These are phyloP conservation scores for Drosophila punjabiensis DNA, from an alignment of 1,140 invertebrate species.

Conservation along the genomic window DNA sequence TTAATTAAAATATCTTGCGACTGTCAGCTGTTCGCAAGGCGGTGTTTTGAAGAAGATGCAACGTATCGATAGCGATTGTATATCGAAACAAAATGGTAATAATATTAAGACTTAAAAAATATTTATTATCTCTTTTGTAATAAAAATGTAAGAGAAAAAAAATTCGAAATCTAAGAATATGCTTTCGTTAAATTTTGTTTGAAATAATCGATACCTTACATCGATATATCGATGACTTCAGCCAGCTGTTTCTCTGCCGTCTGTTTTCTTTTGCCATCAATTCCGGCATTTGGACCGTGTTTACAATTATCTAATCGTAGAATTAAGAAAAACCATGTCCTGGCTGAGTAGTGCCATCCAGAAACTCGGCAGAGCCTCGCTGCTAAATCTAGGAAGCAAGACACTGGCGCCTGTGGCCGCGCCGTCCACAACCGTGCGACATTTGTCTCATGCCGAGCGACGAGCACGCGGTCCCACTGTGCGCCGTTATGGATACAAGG, in stretches of 20 bases:
- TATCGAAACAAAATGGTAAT: not conserved
- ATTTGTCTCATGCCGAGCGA: slow-evolving; percentile 90
- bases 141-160: not conserved
- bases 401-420: slow-evolving; percentile 11
- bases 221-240: slow-evolving; percentile 12
- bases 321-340: slow-evolving; percentile 56
- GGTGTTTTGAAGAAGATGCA: not conserved
- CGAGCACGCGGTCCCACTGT: slow-evolving; percentile 87
- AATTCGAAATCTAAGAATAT: not conserved
- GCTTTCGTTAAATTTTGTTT: not conserved
- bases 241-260: slow-evolving; percentile 21
- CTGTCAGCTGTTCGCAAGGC: slow-evolving; percentile 19
- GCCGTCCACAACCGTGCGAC: slow-evolving; percentile 77
- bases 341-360: slow-evolving; percentile 61
- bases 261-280: slow-evolving; percentile 11
- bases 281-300: slow-evolving; percentile 27
- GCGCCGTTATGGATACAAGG: slow-evolving; percentile 90
- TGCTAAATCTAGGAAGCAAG: slow-evolving; percentile 21
- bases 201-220: not conserved
- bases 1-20: not conserved
- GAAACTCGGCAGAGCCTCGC: slow-evolving; percentile 37
- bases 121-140: not conserved
- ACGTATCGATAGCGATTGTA: slow-evolving; percentile 2
- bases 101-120: not conserved
- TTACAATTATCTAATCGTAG: slow-evolving; percentile 77